These are phyloP conservation scores for Cistogaster globosa DNA, from an alignment of 2,888 invertebrate species.

Conservation along the genomic window DNA sequence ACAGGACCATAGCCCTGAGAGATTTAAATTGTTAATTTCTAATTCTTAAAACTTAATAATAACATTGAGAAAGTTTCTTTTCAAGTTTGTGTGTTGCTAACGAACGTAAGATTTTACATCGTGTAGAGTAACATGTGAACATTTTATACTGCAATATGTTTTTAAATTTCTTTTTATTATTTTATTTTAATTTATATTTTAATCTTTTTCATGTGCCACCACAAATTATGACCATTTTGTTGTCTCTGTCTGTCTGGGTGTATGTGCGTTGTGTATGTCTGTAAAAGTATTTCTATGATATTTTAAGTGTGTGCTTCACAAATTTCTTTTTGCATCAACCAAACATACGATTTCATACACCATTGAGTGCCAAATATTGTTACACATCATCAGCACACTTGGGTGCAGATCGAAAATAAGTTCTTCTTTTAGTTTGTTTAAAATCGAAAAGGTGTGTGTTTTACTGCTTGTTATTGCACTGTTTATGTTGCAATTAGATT, in stretches of 20 bases:
- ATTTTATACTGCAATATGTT: not conserved
- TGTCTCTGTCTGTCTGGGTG: constrained; percentile 4
- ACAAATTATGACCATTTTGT: constrained; percentile 57
- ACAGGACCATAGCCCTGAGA: too few relatives aligned
- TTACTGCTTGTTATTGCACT: constrained; percentile 23
- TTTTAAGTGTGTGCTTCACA: constrained; percentile 10
- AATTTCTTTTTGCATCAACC: constrained; percentile 11
- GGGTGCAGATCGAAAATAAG: constrained; percentile 12
- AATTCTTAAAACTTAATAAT: too few relatives aligned
- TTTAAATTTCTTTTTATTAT: not conserved
- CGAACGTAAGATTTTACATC: not conserved
- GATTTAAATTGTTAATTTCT: too few relatives aligned
- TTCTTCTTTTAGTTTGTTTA: constrained; percentile 1
- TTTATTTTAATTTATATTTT: constrained; percentile 12
- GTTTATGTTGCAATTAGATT: constrained; percentile 39
- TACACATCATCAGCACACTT: constrained; percentile 66
- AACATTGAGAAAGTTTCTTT: too few relatives aligned
- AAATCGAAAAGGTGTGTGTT: constrained; percentile 49
- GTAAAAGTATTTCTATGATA: constrained; percentile 1
- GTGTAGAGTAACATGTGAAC: not conserved
- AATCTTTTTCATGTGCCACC: constrained; percentile 48
- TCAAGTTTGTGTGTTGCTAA: too few relatives aligned
- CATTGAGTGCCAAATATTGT: constrained; percentile 63
- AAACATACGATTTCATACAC: constrained; percentile 26
- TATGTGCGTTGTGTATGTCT: not conserved